A percentile compares a stretch with the other conserved stretches of the same genome.
phyloP scores from a whole-genome alignment of 2,888 invertebrate genomes.

The Quadroppia sp. region DNA sequence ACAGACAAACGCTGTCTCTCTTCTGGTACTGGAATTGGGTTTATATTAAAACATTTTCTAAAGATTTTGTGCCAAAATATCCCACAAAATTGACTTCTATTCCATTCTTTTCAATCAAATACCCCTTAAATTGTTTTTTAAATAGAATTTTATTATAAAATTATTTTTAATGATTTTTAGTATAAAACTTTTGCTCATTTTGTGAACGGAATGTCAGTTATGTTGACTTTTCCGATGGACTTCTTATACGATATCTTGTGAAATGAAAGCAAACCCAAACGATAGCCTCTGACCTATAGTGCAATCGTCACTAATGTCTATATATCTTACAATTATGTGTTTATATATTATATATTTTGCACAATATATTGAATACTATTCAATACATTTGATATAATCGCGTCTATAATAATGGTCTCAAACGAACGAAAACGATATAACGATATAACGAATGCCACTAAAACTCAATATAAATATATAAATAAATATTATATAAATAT shows the following conservation, averaged over 20 bases:
- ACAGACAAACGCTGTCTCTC: background rate
- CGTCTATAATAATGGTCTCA: slow-evolving; percentile 22
- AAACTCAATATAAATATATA: slow-evolving; percentile 28
- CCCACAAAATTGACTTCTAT: too few species aligned
- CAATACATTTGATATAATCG: slow-evolving; percentile 26
- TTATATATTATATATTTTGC: slow-evolving; percentile 36
- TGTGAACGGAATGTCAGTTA: too few species aligned
- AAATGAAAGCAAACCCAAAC: too few species aligned
- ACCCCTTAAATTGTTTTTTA: too few species aligned
- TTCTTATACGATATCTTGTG: too few species aligned
- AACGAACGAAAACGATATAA: background rate
- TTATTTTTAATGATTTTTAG: too few species aligned
- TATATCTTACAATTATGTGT: slow-evolving; percentile 12
- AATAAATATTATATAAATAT: slow-evolving; percentile 32
- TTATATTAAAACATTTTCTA: background rate
- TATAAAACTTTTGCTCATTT: too few species aligned
- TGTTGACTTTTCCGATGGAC: too few species aligned
- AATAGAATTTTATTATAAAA: too few species aligned
- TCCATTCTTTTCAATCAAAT: too few species aligned
- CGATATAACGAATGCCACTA: slow-evolving; percentile 8
- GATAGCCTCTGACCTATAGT: slow-evolving; percentile 19
- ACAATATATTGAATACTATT: slow-evolving; percentile 19
- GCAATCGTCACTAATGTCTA: slow-evolving; percentile 11
- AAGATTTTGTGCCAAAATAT: slow-evolving; percentile 6
- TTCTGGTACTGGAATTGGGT: background rate